phyloP scores from a whole-genome alignment of 2,888 invertebrate species.

The Drosophila suboccidentalis region DNA sequence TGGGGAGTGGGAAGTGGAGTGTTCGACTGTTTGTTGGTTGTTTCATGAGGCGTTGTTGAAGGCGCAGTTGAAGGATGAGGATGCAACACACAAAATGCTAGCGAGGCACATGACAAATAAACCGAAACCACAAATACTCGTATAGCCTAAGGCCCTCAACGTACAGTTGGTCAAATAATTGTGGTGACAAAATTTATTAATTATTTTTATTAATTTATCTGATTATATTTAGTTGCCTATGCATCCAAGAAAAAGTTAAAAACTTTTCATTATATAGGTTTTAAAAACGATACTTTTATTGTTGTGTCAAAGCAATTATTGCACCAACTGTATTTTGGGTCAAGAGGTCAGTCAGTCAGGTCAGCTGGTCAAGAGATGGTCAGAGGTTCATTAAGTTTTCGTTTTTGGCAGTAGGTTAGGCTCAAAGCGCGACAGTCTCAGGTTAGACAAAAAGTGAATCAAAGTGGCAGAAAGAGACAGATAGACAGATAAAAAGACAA shows the following conservation, averaged over 20 bases:
- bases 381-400: conserved; percentile 30
- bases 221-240: too few relatives aligned
- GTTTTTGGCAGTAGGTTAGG: conserved; percentile 38
- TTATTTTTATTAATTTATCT: not conserved
- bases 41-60: conserved; percentile 17
- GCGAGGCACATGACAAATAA: conserved; percentile 50
- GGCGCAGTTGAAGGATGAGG: conserved; percentile 52
- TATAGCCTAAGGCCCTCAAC: conserved; percentile 8
- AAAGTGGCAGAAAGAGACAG: conserved; percentile 5
- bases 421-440: conserved; percentile 32
- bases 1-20: conserved; percentile 12
- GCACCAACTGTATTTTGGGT: conserved; percentile 11
- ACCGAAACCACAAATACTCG: conserved; percentile 16
- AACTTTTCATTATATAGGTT: too few relatives aligned
- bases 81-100: conserved; percentile 67
- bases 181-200: not conserved
- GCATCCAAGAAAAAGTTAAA: not conserved
- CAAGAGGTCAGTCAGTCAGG: conserved; percentile 31
- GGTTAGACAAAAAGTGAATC: conserved; percentile 4
- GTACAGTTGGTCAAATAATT: not conserved
- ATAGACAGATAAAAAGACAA: conserved; percentile 28
- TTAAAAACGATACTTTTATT: not conserved
- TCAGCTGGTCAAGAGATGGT: conserved; percentile 29
- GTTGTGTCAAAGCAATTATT: not conserved
- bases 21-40: conserved; percentile 40